Evolutionary conservation across 2,797 vertebrate genomes (phyloP), one percentile per base, ranked within the genome.

Genomic region (Mustela erminea): DNA sequence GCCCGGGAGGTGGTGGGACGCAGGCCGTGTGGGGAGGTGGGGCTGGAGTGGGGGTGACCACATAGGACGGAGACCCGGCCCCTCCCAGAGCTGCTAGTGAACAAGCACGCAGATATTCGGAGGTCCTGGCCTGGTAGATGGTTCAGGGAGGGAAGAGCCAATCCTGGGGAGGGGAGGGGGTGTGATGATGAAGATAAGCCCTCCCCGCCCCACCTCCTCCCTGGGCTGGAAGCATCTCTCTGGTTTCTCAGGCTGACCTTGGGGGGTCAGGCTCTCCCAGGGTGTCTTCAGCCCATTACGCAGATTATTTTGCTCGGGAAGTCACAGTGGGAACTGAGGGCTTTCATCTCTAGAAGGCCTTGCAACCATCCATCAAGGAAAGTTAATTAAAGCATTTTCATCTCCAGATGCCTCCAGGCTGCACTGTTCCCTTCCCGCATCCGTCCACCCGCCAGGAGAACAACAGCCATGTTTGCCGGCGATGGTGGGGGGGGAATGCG

Each of bases 341-440:
- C 49, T 62, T 74, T 64, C 81, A n/a, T 93, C 74, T 38, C 38
- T 20, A 68, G 77, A 93, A 72, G 43, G 46, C 70, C 72, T 49
- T 32, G 32, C 74, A 23, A 62, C 60, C 83, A 94, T 43, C 11
- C 86, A 95, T 96, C 97, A 98, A 92, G 97, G 96, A 96, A 97
- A 91, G 96, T 97, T 98, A 87, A 93, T 96, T 97, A 97, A 98
- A 98, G 91, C 56, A 29, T 96, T 98, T 98, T 97, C 74, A 97
- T 98, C 97, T 98, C 96, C 93, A 87, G 94, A 87, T 74, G 88
- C 92, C 78, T 81, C 82, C n/a, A 87, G 81, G 91, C 83, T 60
- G 72, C 43, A 52, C 81, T 75, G 85, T 87, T 90, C 93, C 32
- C 94, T 70, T 95, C 75, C 88, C 29, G 43, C 23, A 58, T 93